phyloP scores from a whole-genome alignment of 2,113 vertebrate genomes.

The Delphinapterus leucas region DNA sequence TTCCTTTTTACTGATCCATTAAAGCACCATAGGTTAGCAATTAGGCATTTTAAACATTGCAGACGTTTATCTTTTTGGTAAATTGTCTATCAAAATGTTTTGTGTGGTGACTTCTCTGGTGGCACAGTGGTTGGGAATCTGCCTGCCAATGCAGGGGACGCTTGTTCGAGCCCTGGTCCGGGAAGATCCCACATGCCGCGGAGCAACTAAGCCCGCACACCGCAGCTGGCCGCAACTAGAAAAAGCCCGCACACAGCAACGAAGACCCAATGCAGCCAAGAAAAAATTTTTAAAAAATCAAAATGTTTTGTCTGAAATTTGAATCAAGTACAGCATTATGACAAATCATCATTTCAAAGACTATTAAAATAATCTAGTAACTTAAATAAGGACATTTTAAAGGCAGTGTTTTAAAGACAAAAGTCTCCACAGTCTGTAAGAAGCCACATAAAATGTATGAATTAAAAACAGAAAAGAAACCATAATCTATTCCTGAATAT shows the following conservation, averaged over 20 bases:
- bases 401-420: background rate
- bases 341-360: background rate
- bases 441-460: background rate
- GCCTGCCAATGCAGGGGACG: too few species aligned
- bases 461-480: background rate
- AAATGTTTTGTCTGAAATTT: conserved; percentile 33
- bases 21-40: background rate
- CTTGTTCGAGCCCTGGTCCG: too few species aligned
- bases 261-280: too few species aligned
- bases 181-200: too few species aligned
- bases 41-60: background rate
- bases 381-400: conserved; percentile 21
- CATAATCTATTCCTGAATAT: background rate
- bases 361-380: conserved; percentile 23
- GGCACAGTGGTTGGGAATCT: too few species aligned
- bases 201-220: too few species aligned
- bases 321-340: background rate
- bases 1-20: background rate
- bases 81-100: conserved; percentile 8
- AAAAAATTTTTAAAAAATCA: background rate
- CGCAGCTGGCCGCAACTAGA: too few species aligned
- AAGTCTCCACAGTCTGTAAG: background rate
- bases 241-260: too few species aligned
- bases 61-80: background rate
- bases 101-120: background rate